Evolutionary conservation across 2,888 invertebrate genomes (phyloP).

Genomic region (Scrobipalpa costella): DNA sequence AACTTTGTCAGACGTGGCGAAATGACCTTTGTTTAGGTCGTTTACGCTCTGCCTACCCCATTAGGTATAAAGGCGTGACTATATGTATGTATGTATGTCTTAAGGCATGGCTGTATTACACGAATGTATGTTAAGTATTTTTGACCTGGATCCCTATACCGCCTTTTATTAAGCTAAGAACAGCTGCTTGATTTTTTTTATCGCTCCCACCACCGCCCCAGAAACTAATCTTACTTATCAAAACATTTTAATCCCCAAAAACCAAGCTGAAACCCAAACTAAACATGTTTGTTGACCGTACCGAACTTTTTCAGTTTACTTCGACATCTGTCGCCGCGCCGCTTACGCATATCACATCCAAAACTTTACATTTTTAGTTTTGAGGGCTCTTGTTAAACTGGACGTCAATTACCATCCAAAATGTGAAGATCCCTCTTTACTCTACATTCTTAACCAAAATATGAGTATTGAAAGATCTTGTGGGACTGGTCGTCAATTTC

Average conservation of each 20-base stretch:
- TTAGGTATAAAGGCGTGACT: no score
- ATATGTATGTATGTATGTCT: no score
- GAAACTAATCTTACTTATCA: not conserved
- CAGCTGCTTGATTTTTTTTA: not conserved
- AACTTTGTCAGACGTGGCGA: no score
- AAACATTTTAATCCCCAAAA: not conserved
- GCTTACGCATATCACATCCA: slow-evolving; percentile 57
- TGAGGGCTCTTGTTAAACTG: slow-evolving; percentile 46
- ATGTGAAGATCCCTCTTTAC: slow-evolving; percentile 46
- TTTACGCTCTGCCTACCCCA: no score
- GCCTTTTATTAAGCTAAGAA: no score
- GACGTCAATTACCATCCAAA: slow-evolving; percentile 46
- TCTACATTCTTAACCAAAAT: slow-evolving; percentile 31
- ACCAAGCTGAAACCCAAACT: not conserved
- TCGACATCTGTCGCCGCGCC: slow-evolving; percentile 75
- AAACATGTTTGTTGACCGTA: slow-evolving; percentile 54
- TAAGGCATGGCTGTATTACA: no score
- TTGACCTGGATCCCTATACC: no score
- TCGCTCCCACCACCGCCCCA: not conserved
- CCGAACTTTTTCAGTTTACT: slow-evolving; percentile 67
- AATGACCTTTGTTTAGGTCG: no score
- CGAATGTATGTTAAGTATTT: no score
- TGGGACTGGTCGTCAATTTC: slow-evolving; percentile 45
- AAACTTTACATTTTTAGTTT: slow-evolving; percentile 31
- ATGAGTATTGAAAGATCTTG: slow-evolving; percentile 39